phyloP scores from a whole-genome alignment of 2,888 invertebrate species.

The Sarcophaga subvicina region DNA sequence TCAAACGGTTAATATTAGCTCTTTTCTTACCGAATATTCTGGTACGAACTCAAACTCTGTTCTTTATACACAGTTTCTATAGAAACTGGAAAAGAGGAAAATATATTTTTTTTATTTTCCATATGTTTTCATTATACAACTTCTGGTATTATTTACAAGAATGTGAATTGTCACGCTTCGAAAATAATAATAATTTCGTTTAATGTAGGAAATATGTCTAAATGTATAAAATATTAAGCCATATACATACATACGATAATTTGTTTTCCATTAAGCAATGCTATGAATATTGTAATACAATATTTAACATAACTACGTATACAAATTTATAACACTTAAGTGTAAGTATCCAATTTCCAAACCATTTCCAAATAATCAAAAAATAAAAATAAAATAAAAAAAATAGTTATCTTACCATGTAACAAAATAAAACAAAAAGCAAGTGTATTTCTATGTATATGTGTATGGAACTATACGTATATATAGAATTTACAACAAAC shows the following conservation, averaged over 20 bases:
- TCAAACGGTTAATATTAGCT: too few species aligned
- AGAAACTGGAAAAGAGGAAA: too few species aligned
- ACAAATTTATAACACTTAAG: not conserved
- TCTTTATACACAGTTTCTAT: too few species aligned
- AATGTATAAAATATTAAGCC: not conserved
- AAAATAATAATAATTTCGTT: not conserved
- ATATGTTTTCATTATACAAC: too few species aligned
- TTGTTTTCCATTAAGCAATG: slow-evolving; percentile 2
- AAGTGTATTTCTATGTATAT: slow-evolving; percentile 1
- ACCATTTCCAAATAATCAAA: not conserved
- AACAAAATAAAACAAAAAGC: not conserved
- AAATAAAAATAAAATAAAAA: not conserved
- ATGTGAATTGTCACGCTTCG: not conserved
- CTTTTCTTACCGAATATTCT: too few species aligned
- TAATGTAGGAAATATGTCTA: not conserved
- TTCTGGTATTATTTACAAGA: not conserved
- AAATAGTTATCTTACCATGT: not conserved
- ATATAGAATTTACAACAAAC: slow-evolving; percentile 6
- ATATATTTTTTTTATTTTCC: too few species aligned
- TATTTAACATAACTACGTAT: not conserved
- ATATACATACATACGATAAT: not conserved
- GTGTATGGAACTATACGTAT: slow-evolving; percentile 8
- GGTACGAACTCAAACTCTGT: too few species aligned
- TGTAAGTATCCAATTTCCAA: slow-evolving; percentile 13
- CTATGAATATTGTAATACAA: slow-evolving; percentile 3